Conservation (phyloP, 2,113 vertebrate genomes). For the Alligator sinensis region DNA sequence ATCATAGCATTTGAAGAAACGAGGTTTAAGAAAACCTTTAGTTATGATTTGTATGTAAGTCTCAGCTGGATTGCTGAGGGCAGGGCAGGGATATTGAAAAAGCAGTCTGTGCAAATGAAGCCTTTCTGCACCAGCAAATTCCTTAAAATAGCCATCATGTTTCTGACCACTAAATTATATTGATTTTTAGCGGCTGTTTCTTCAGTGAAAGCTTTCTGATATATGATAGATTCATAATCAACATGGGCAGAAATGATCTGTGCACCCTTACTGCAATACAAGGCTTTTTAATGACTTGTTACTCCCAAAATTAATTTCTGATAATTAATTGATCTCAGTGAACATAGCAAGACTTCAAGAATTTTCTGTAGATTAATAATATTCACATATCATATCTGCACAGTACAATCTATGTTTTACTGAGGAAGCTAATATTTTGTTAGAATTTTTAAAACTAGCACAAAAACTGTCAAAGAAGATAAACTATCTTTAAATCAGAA, state of each 20-base stretch:
- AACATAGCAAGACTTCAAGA: background rate
- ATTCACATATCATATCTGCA: background rate
- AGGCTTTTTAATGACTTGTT: background rate
- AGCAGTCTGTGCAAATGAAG: background rate
- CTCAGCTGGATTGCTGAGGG: background rate
- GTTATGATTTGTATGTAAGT: background rate
- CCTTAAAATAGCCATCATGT: background rate
- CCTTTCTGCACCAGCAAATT: background rate
- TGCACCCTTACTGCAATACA: background rate
- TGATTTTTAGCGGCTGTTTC: background rate
- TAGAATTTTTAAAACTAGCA: background rate
- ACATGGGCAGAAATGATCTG: background rate
- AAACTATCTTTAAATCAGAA: constrained; percentile 55
- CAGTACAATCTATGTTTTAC: background rate
- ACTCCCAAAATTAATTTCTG: background rate
- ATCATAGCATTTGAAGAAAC: background rate
- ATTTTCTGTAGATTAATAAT: background rate
- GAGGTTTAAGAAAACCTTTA: background rate
- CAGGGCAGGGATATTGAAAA: background rate
- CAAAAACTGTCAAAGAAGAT: constrained; percentile 40
- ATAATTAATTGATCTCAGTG: background rate
- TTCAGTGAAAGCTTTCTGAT: background rate
- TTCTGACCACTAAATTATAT: background rate
- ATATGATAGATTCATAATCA: background rate
- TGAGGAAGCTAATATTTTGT: constrained; percentile 17